Conservation (phyloP, 30 jellyfish, hydroid and myxozoan genomes). For the Nemopilema nomurai region DNA sequence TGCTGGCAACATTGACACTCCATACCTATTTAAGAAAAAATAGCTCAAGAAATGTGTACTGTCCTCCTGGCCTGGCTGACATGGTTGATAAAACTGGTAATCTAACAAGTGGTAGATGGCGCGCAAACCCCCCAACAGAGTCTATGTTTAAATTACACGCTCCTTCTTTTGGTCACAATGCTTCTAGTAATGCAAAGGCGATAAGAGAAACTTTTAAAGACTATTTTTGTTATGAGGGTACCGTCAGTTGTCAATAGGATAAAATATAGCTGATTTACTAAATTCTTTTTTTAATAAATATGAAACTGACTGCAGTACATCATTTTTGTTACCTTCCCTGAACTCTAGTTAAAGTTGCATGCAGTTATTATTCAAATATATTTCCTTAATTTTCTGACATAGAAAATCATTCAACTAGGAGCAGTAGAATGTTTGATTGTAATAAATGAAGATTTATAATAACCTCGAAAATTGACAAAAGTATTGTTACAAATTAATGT, state of each 20-base stretch:
- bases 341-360: neutral
- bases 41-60: constrained; percentile 11
- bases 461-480: too few species aligned
- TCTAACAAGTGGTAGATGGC: constrained; percentile 6
- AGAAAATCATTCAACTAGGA: constrained; percentile 7
- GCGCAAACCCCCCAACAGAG: neutral
- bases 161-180: constrained; percentile 13
- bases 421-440: constrained; percentile 14
- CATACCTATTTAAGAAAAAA: constrained; percentile 11
- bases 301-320: neutral
- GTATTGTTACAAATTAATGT: too few species aligned
- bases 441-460: neutral
- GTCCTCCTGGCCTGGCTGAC: constrained; percentile 36
- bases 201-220: constrained; percentile 24
- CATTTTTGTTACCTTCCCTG: neutral
- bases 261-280: neutral
- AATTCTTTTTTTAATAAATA: constrained; percentile 1
- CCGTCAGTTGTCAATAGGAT: neutral
- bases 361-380: constrained; percentile 2
- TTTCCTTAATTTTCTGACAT: constrained; percentile 8
- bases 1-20: constrained; percentile 6
- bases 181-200: constrained; percentile 19
- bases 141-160: constrained; percentile 1
- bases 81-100: constrained; percentile 5
- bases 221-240: constrained; percentile 24